These are phyloP conservation scores for Ptilodon capucinus DNA, from an alignment of 2,888 invertebrate genomes.

Conservation along the genomic window DNA sequence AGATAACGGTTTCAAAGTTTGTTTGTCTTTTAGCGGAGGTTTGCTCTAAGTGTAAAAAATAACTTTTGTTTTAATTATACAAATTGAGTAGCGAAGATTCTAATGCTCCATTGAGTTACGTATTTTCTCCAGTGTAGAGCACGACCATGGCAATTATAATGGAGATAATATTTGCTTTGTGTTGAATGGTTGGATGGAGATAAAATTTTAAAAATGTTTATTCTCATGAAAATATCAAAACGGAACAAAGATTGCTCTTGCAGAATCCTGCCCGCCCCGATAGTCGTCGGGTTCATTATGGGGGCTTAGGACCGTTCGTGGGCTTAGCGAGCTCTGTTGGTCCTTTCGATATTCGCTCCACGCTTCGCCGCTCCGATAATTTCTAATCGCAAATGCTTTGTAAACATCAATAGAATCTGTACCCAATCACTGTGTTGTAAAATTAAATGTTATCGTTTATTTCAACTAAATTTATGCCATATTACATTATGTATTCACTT, in stretches of 20 bases:
- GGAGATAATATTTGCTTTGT: too few species aligned
- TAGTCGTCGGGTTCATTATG: slow-evolving; percentile 62
- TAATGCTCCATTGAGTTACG: too few species aligned
- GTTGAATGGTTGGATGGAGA: too few species aligned
- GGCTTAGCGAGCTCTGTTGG: slow-evolving; percentile 46
- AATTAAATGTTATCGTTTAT: too few species aligned
- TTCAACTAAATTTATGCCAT: too few species aligned
- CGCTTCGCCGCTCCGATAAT: slow-evolving; percentile 3
- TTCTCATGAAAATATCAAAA: slow-evolving; percentile 2
- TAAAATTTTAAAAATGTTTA: too few species aligned
- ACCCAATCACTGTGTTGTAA: neutral
- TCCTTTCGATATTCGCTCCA: slow-evolving; percentile 37
- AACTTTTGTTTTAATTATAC: too few species aligned
- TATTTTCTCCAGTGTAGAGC: too few species aligned
- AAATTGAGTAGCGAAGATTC: neutral
- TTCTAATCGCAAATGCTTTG: slow-evolving; percentile 11
- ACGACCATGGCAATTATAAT: too few species aligned
- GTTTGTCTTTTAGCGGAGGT: slow-evolving; percentile 4
- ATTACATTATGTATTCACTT: too few species aligned
- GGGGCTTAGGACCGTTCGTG: slow-evolving; percentile 40
- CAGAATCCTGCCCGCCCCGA: slow-evolving; percentile 41
- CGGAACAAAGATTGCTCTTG: slow-evolving; percentile 38
- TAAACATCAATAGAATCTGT: slow-evolving; percentile 4
- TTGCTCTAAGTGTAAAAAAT: too few species aligned
- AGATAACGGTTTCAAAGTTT: slow-evolving; percentile 12